Percentiles rank a stretch among this genome's conserved stretches.
phyloP scores from a whole-genome alignment of 2,888 invertebrate genomes.

The Copidosoma aretas region DNA sequence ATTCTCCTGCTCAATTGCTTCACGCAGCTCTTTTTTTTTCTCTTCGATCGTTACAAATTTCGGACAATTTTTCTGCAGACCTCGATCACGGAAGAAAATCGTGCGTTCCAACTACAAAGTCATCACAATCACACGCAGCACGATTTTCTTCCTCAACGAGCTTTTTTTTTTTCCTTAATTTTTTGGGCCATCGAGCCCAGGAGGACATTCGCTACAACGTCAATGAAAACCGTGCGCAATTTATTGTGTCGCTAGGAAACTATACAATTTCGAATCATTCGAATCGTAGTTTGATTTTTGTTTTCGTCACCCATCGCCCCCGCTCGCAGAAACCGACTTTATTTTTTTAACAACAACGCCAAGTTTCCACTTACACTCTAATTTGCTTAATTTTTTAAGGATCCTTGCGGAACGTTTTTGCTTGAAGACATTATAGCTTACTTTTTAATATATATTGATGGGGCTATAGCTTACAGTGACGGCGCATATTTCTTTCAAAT shows the following conservation, averaged over 20 bases:
- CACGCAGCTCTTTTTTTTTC: constrained; percentile 10
- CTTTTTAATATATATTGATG: constrained; percentile 45
- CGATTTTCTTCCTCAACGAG: constrained; percentile 15
- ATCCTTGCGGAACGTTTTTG: constrained; percentile 43
- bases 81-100: constrained; percentile 28
- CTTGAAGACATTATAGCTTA: constrained; percentile 48
- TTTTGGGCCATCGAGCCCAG: not conserved
- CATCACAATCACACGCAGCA: constrained; percentile 13
- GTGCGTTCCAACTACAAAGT: constrained; percentile 15
- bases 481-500: constrained; percentile 36
- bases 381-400: constrained; percentile 49
- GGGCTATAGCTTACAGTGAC: constrained; percentile 49
- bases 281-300: constrained; percentile 27
- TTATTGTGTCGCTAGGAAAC: constrained; percentile 20
- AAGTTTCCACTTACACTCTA: constrained; percentile 48
- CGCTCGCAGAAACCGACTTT: constrained; percentile 55
- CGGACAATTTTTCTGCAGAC: constrained; percentile 1
- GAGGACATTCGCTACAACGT: constrained; percentile 8
- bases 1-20: constrained; percentile 29
- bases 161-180: constrained; percentile 3
- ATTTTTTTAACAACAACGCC: constrained; percentile 43
- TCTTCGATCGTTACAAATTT: not conserved
- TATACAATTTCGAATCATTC: constrained; percentile 27
- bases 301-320: constrained; percentile 46
- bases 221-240: constrained; percentile 26